These are phyloP conservation scores for Andrena cerasifolii DNA, from an alignment of 1,140 invertebrate genomes.

Conservation along the genomic window DNA sequence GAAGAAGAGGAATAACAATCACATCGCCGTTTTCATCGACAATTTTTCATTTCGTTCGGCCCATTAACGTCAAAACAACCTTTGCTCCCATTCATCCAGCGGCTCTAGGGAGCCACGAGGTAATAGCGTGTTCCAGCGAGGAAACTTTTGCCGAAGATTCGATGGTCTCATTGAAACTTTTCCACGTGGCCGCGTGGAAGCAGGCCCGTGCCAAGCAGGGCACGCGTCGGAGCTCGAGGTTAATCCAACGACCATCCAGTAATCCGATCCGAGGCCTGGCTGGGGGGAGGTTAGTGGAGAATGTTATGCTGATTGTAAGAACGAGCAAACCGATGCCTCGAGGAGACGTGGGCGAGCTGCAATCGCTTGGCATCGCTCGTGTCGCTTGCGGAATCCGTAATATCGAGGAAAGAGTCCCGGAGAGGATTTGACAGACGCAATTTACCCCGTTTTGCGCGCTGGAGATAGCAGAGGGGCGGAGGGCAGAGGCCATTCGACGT, in stretches of 20 bases:
- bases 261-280: slow-evolving; percentile 14
- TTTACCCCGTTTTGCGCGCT: slow-evolving; percentile 9
- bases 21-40: not conserved
- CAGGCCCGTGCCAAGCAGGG: not conserved
- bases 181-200: slow-evolving; percentile 3
- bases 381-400: slow-evolving; percentile 52
- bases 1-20: no score
- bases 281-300: not conserved
- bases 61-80: slow-evolving; percentile 32
- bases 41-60: not conserved
- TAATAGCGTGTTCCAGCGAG: slow-evolving; percentile 1
- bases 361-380: slow-evolving; percentile 11
- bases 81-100: not conserved
- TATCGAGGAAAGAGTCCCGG: slow-evolving; percentile 47
- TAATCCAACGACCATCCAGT: not conserved
- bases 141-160: not conserved
- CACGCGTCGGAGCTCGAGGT: slow-evolving; percentile 1
- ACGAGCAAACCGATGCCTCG: slow-evolving; percentile 33
- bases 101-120: not conserved
- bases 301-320: slow-evolving; percentile 41
- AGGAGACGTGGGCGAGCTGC: slow-evolving; percentile 1
- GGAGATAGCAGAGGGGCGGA: no score
- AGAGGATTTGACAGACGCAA: slow-evolving; percentile 53
- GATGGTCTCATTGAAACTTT: slow-evolving; percentile 21
- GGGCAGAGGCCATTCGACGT: slow-evolving; percentile 28